Conservation (phyloP, 1,140 invertebrate species). For the Drosophila suzukii region DNA sequence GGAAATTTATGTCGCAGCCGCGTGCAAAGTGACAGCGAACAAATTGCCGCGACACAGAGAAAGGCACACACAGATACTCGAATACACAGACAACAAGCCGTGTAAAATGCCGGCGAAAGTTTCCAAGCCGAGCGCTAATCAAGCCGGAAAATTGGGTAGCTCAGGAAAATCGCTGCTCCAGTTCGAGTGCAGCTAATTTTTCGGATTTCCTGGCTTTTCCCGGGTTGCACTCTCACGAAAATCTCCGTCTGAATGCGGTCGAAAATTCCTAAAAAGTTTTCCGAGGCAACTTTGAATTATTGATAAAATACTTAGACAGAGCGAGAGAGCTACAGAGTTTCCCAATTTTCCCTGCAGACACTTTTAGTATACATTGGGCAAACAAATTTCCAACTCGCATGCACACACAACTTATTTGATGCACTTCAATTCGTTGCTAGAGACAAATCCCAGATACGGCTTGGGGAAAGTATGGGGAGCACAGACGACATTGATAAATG, state of each 20-base stretch:
- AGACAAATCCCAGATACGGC: slow-evolving; percentile 12
- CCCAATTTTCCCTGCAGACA: slow-evolving; percentile 22
- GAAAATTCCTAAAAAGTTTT: slow-evolving; percentile 34
- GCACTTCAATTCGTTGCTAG: slow-evolving; percentile 46
- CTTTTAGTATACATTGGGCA: slow-evolving; percentile 27
- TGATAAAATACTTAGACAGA: slow-evolving; percentile 64
- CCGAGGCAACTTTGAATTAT: slow-evolving; percentile 57
- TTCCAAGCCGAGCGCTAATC: slow-evolving; percentile 49
- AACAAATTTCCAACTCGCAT: slow-evolving; percentile 65
- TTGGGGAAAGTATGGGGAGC: background rate
- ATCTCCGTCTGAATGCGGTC: slow-evolving; percentile 42
- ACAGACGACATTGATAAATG: slow-evolving; percentile 63
- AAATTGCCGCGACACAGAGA: slow-evolving; percentile 70
- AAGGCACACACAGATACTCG: slow-evolving; percentile 1
- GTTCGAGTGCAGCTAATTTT: slow-evolving; percentile 38
- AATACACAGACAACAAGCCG: slow-evolving; percentile 42
- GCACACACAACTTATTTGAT: slow-evolving; percentile 57
- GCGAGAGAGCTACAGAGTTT: background rate
- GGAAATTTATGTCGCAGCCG: slow-evolving; percentile 81
- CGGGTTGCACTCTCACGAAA: slow-evolving; percentile 6
- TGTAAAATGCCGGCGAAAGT: slow-evolving; percentile 40
- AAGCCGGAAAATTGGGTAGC: slow-evolving; percentile 11
- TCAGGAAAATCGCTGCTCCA: slow-evolving; percentile 6
- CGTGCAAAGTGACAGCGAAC: slow-evolving; percentile 81
- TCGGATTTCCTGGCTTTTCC: slow-evolving; percentile 19